Conservation (phyloP, 2,797 vertebrate genomes). For the Danio tinwini region DNA sequence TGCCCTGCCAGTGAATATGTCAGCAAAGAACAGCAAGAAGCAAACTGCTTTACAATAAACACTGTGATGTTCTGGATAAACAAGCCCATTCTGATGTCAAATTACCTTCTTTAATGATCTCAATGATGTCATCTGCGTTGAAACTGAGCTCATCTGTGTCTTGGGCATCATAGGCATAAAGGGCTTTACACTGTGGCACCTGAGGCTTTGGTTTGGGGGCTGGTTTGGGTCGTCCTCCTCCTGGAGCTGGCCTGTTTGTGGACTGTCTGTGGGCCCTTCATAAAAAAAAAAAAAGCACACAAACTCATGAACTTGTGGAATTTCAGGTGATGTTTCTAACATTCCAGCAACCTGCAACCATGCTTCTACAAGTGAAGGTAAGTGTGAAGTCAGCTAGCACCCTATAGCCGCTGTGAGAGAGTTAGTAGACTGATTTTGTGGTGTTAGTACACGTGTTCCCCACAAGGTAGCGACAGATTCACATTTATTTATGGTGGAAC, state of each 20-base stretch:
- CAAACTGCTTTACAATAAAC: too few species aligned
- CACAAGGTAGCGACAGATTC: constrained; percentile 71
- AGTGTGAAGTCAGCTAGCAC: constrained; percentile 39
- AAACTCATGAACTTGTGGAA: constrained; percentile 18
- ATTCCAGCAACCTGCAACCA: constrained; percentile 32
- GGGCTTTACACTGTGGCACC: constrained; percentile 94
- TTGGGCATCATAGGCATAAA: constrained; percentile 98
- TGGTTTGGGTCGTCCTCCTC: constrained; percentile 93
- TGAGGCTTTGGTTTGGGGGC: constrained; percentile 97
- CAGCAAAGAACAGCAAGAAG: too few species aligned
- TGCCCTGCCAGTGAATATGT: too few species aligned
- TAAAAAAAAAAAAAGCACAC: not conserved
- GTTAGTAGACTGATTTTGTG: constrained; percentile 26
- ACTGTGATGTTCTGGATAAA: too few species aligned
- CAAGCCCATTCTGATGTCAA: not conserved
- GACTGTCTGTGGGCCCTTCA: constrained; percentile 87
- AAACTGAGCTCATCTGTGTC: constrained; percentile 99
- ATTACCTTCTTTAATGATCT: constrained; percentile 93
- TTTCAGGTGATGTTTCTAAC: not conserved
- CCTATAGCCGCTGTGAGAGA: constrained; percentile 20
- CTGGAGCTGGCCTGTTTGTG: constrained; percentile 84
- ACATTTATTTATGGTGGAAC: constrained; percentile 16
- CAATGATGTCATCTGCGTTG: constrained; percentile 93
- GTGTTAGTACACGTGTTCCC: constrained; percentile 57
- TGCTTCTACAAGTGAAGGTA: constrained; percentile 50